Evolutionary conservation across 2,113 vertebrate species (phyloP).

Genomic region (Pitta sordida): DNA sequence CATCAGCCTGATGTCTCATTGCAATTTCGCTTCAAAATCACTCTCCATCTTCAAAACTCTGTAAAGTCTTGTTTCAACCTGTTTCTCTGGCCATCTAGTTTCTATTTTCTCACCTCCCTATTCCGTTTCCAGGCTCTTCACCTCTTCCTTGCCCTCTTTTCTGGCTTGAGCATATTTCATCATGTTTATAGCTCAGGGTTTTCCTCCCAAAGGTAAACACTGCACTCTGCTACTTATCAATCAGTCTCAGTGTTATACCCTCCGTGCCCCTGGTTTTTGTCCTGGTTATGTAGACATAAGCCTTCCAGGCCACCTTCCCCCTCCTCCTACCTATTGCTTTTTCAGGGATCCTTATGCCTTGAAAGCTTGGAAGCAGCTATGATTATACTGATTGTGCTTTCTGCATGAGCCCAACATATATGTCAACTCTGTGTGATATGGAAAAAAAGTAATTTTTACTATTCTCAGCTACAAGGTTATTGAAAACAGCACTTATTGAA

Average conservation of each 20-base stretch:
- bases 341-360: neutral
- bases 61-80: neutral
- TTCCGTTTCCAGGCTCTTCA: conserved; percentile 34
- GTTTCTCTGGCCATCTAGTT: neutral
- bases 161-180: conserved; percentile 44
- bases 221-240: conserved; percentile 65
- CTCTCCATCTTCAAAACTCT: neutral
- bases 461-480: neutral
- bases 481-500: neutral
- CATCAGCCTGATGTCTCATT: neutral
- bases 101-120: neutral
- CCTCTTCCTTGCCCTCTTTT: conserved; percentile 45
- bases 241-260: conserved; percentile 46
- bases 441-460: neutral
- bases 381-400: neutral
- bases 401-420: neutral
- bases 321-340: neutral
- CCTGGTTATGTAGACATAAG: conserved; percentile 37
- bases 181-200: conserved; percentile 54
- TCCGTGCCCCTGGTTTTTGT: conserved; percentile 53
- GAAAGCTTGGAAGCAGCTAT: neutral
- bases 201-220: conserved; percentile 59
- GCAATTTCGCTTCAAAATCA: neutral
- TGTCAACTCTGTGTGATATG: neutral
- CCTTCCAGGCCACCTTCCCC: conserved; percentile 8